Evolutionary conservation across 2,113 vertebrate genomes (phyloP).

Genomic region (Sphaerodactylus townsendi): DNA sequence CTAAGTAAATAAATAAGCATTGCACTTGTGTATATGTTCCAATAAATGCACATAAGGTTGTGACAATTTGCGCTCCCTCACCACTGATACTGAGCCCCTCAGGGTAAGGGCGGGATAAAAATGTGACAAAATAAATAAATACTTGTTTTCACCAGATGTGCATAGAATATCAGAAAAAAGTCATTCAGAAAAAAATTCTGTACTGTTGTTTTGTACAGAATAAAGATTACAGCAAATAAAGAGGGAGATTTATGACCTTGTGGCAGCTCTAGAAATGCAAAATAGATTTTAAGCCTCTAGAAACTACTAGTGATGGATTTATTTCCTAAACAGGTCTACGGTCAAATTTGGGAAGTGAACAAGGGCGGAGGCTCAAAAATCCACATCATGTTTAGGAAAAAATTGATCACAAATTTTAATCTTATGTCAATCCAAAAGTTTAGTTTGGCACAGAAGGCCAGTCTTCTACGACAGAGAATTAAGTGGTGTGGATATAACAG

Average conservation of each 20-base stretch:
- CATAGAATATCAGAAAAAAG: too few species aligned
- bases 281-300: not conserved
- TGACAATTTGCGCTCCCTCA: too few species aligned
- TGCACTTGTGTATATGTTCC: too few species aligned
- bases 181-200: not conserved
- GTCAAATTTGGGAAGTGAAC: not conserved
- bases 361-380: not conserved
- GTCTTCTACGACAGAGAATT: not conserved
- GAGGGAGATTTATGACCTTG: not conserved
- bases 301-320: not conserved
- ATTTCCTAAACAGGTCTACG: not conserved
- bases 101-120: too few species aligned
- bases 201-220: not conserved
- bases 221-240: not conserved
- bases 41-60: too few species aligned
- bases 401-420: not conserved
- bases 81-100: too few species aligned
- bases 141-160: too few species aligned
- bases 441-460: not conserved
- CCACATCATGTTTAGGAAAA: not conserved
- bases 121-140: too few species aligned
- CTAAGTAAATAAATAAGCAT: too few species aligned
- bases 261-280: not conserved
- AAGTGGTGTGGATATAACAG: not conserved
- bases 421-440: not conserved